phyloP scores from a whole-genome alignment of 1,140 invertebrate genomes.

The Euschistus heros region DNA sequence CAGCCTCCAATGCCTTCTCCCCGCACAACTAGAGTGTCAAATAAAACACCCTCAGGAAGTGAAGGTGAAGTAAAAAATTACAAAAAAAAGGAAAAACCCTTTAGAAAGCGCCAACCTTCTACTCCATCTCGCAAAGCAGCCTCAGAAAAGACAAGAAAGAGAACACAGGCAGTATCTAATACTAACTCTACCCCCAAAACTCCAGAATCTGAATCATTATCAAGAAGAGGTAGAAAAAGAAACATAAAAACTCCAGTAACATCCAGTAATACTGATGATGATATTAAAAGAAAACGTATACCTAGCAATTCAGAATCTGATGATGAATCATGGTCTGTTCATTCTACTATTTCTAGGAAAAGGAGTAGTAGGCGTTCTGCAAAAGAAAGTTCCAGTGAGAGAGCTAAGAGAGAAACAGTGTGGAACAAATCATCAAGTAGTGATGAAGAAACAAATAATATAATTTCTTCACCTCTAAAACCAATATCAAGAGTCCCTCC shows the following conservation, averaged over 20 bases:
- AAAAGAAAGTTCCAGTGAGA: conserved; percentile 25
- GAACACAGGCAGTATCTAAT: not conserved
- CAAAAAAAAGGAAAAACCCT: not conserved
- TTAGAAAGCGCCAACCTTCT: conserved; percentile 2
- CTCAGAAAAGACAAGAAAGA: conserved; percentile 7
- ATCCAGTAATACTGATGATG: conserved; percentile 29
- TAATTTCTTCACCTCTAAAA: conserved; percentile 26
- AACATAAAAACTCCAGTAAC: conserved; percentile 22
- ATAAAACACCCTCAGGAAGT: conserved; percentile 22
- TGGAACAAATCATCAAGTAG: conserved; percentile 26
- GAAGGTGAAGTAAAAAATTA: conserved; percentile 18
- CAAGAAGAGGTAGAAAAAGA: conserved; percentile 22
- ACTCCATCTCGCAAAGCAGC: not conserved
- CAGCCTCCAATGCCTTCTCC: conserved; percentile 3
- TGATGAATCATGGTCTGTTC: conserved; percentile 18
- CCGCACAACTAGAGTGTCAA: conserved; percentile 3
- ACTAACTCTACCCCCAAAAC: conserved; percentile 4
- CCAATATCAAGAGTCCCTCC: conserved; percentile 27
- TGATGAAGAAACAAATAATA: conserved; percentile 27
- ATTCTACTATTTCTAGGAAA: conserved; percentile 1
- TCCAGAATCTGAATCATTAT: conserved; percentile 13
- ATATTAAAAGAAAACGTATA: conserved; percentile 21
- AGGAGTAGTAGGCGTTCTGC: conserved; percentile 19
- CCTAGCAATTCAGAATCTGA: conserved; percentile 23
- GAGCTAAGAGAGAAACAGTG: conserved; percentile 21